phyloP scores from a whole-genome alignment of 2,888 invertebrate genomes.

The Oegoconia quadripuncta region DNA sequence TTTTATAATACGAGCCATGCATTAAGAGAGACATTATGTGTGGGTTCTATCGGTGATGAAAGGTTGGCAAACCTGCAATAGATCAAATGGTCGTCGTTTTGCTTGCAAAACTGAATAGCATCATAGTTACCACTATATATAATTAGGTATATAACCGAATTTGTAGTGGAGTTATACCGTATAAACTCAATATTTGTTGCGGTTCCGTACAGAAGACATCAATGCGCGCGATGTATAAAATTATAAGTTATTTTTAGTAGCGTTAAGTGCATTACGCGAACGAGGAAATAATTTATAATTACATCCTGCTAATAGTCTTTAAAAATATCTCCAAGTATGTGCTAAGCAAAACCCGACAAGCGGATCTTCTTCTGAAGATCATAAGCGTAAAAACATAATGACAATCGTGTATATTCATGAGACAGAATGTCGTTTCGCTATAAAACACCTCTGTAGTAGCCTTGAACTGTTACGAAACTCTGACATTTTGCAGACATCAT shows the following conservation, averaged over 20 bases:
- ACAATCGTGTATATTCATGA: constrained; percentile 32
- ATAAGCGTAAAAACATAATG: constrained; percentile 30
- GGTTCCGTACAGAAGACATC: constrained; percentile 40
- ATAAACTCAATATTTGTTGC: not conserved
- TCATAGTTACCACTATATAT: not conserved
- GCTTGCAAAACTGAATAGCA: constrained; percentile 10
- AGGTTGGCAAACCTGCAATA: constrained; percentile 14
- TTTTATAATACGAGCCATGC: not conserved
- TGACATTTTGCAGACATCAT: constrained; percentile 44
- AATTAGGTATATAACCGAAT: too few relatives aligned
- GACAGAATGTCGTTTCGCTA: constrained; percentile 35
- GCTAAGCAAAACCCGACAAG: constrained; percentile 19
- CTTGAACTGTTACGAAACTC: constrained; percentile 67
- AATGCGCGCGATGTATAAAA: constrained; percentile 29
- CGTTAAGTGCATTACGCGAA: constrained; percentile 19
- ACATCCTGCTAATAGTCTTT: constrained; percentile 29
- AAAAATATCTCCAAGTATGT: constrained; percentile 21
- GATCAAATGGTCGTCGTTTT: constrained; percentile 6
- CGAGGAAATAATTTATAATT: constrained; percentile 33
- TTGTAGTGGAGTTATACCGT: not conserved
- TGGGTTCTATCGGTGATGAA: constrained; percentile 26
- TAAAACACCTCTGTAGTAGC: constrained; percentile 40
- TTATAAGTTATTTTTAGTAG: constrained; percentile 20
- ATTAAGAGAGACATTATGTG: constrained; percentile 8
- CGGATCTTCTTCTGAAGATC: constrained; percentile 28